A percentile compares a stretch with the other conserved stretches of the same genome.
phyloP scores from a whole-genome alignment of 2,888 invertebrate genomes.

The Steinernema scapterisci region DNA sequence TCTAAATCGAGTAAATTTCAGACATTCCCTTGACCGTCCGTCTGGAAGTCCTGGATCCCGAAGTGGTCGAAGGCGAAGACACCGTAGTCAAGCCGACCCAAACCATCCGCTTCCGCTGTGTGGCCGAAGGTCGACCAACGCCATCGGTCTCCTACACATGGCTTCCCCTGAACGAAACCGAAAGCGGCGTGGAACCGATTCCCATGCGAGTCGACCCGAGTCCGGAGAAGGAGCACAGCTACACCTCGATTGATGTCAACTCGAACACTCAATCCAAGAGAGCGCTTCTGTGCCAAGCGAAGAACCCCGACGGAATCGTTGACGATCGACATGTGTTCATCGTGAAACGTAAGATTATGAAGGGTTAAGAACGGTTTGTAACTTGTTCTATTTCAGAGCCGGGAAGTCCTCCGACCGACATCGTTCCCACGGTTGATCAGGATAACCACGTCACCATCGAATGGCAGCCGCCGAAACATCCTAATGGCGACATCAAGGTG shows the following conservation, averaged over 20 bases:
- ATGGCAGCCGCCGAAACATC: constrained; percentile 63
- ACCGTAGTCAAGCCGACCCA: constrained; percentile 62
- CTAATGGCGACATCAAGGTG: constrained; percentile 64
- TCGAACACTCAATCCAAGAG: constrained; percentile 60
- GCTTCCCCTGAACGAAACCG: constrained; percentile 59
- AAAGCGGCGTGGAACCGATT: constrained; percentile 22
- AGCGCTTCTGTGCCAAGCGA: constrained; percentile 61
- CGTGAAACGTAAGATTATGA: constrained; percentile 61
- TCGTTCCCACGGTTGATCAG: constrained; percentile 58
- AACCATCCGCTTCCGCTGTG: constrained; percentile 63
- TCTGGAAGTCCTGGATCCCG: constrained; percentile 59
- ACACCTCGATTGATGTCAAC: constrained; percentile 58
- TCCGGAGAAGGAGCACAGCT: constrained; percentile 54
- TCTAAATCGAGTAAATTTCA: constrained; percentile 37
- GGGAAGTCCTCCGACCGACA: constrained; percentile 60
- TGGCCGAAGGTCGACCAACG: constrained; percentile 65
- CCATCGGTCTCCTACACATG: constrained; percentile 65
- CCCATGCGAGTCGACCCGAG: constrained; percentile 41
- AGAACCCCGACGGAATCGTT: constrained; percentile 63
- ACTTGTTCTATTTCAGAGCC: constrained; percentile 52
- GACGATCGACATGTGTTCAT: constrained; percentile 58
- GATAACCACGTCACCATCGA: constrained; percentile 64
- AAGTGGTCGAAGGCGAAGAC: constrained; percentile 44
- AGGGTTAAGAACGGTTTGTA: no score
- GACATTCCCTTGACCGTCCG: constrained; percentile 62